Evolutionary conservation across 2,888 invertebrate genomes (phyloP).

Genomic region (Trimorus sp.): DNA sequence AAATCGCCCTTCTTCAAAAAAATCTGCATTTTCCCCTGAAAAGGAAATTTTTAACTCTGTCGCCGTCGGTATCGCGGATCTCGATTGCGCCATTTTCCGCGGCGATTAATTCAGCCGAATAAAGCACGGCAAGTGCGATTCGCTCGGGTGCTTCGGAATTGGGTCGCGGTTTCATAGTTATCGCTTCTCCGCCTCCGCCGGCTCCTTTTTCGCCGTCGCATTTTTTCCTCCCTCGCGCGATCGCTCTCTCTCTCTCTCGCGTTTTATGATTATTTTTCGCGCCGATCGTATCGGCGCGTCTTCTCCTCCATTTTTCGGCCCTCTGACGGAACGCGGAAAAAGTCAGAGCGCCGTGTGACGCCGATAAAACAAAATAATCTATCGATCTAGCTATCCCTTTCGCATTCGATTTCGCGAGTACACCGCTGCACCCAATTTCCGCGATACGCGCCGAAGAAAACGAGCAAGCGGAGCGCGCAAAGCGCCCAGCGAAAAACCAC

Average conservation of each 20-base stretch:
- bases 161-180: constrained; percentile 68
- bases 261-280: constrained; percentile 34
- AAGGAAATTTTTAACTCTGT: constrained; percentile 47
- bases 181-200: constrained; percentile 42
- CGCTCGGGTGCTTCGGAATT: constrained; percentile 67
- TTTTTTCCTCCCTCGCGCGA: constrained; percentile 26
- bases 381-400: constrained; percentile 52
- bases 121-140: constrained; percentile 62
- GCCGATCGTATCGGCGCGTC: constrained; percentile 24
- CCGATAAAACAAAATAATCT: constrained; percentile 54
- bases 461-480: constrained; percentile 22
- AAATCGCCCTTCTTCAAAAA: no score
- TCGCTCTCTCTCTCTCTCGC: constrained; percentile 10
- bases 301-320: constrained; percentile 43
- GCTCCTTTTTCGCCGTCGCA: constrained; percentile 10
- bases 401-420: constrained; percentile 52
- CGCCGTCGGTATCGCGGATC: constrained; percentile 43
- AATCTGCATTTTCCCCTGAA: neutral
- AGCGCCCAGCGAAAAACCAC: constrained; percentile 45
- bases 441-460: constrained; percentile 48
- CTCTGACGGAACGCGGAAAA: constrained; percentile 45
- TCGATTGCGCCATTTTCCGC: constrained; percentile 55
- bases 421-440: constrained; percentile 58
- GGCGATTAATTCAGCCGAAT: constrained; percentile 63
- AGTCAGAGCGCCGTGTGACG: constrained; percentile 44